phyloP scores from a whole-genome alignment of 2,113 vertebrate genomes.

The Motacilla tschutschensis region DNA sequence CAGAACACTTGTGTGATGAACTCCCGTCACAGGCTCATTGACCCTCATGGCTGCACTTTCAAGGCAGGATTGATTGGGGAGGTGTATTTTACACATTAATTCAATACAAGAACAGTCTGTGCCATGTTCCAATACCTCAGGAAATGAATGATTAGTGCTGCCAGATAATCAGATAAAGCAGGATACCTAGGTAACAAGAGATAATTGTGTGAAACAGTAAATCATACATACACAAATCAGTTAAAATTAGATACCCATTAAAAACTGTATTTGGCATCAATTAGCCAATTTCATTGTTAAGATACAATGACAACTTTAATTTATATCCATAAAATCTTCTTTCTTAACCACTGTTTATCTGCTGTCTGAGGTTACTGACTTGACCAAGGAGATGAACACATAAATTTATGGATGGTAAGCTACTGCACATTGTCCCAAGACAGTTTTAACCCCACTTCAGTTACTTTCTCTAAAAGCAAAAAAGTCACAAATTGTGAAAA shows the following conservation, averaged over 20 bases:
- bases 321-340: neutral
- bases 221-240: slow-evolving; percentile 28
- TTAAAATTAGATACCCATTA: slow-evolving; percentile 28
- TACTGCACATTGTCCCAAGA: slow-evolving; percentile 6
- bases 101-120: neutral
- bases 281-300: slow-evolving; percentile 2
- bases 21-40: neutral
- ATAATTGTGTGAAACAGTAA: slow-evolving; percentile 22
- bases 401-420: neutral
- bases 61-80: neutral
- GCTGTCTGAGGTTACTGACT: slow-evolving; percentile 27
- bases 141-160: slow-evolving; percentile 4
- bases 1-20: neutral
- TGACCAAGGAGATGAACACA: slow-evolving; percentile 41
- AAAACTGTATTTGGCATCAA: slow-evolving; percentile 31
- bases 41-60: neutral
- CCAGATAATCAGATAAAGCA: slow-evolving; percentile 32
- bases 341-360: neutral
- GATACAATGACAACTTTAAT: slow-evolving; percentile 5
- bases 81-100: neutral
- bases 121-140: neutral
- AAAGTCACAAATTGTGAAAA: neutral
- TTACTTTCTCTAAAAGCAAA: neutral
- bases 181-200: slow-evolving; percentile 3
- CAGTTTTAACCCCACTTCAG: slow-evolving; percentile 13